These are phyloP conservation scores for Asarcornis scutulata DNA, from an alignment of 2,113 vertebrate species.

Conservation along the genomic window DNA sequence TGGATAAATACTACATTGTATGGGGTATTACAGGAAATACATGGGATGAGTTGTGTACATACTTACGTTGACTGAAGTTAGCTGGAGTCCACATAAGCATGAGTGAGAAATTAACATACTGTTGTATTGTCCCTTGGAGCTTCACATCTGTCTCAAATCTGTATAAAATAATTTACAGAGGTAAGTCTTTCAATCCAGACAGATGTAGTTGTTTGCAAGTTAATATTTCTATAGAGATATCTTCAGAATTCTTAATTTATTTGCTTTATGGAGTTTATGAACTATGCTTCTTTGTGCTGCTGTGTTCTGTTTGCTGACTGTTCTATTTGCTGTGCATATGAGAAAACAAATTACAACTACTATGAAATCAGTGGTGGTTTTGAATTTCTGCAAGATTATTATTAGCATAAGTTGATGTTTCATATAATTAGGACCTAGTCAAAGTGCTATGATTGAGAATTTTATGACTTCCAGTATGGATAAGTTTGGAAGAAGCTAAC, in stretches of 20 bases:
- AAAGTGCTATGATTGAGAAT: neutral
- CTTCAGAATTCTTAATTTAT: neutral
- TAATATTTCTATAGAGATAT: neutral
- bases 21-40: neutral
- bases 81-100: neutral
- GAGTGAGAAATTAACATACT: neutral
- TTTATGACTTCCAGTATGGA: neutral
- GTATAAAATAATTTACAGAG: neutral
- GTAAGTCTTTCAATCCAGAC: neutral
- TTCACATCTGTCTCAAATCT: neutral
- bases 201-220: neutral
- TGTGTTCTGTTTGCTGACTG: neutral
- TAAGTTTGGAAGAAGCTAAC: neutral
- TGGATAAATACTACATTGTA: neutral
- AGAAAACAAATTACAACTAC: neutral
- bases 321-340: neutral
- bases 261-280: neutral
- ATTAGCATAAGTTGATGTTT: neutral
- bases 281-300: neutral
- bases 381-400: neutral
- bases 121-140: neutral
- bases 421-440: neutral
- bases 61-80: neutral
- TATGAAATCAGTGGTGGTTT: neutral
- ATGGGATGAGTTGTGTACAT: fast-evolving